Evolutionary conservation across 2,888 invertebrate species (phyloP).

Genomic region (Scrobipalpa atriplicella): DNA sequence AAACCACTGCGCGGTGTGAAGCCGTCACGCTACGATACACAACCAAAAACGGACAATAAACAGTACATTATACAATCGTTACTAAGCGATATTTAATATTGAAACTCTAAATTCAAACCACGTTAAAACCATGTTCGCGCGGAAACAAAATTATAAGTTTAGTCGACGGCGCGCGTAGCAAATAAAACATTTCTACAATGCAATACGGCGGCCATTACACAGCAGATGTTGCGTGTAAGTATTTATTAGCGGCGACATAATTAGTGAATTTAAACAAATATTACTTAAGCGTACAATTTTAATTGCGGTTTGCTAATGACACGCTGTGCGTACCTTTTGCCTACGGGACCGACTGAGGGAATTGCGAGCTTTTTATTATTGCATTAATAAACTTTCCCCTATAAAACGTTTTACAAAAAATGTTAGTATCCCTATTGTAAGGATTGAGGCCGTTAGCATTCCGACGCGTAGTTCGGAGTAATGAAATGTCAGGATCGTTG

Average conservation of each 20-base stretch:
- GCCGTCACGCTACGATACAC: conserved; percentile 41
- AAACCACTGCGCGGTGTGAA: conserved; percentile 44
- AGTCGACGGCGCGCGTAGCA: conserved; percentile 54
- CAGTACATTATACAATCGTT: conserved; percentile 11
- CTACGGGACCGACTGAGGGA: conserved; percentile 22
- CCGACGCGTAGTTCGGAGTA: conserved; percentile 29
- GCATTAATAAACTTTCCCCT: conserved; percentile 15
- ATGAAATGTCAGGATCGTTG: conserved; percentile 44
- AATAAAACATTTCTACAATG: conserved; percentile 69
- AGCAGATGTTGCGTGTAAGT: conserved; percentile 77
- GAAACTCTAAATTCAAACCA: conserved; percentile 34
- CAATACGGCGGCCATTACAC: conserved; percentile 59
- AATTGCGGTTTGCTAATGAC: conserved; percentile 68
- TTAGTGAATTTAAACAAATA: conserved; percentile 80
- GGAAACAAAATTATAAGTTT: conserved; percentile 67
- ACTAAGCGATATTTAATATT: neutral
- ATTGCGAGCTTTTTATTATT: conserved; percentile 25
- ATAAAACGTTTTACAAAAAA: neutral
- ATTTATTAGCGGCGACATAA: conserved; percentile 76
- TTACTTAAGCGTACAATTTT: conserved; percentile 75
- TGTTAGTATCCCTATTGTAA: neutral
- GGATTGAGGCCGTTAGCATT: conserved; percentile 26
- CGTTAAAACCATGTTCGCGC: conserved; percentile 56
- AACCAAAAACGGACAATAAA: conserved; percentile 13
- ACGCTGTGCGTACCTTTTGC: conserved; percentile 40